Percentiles rank a stretch among this genome's conserved stretches.
Conservation (phyloP, 2,113 vertebrate species). For the Cairina moschata region DNA sequence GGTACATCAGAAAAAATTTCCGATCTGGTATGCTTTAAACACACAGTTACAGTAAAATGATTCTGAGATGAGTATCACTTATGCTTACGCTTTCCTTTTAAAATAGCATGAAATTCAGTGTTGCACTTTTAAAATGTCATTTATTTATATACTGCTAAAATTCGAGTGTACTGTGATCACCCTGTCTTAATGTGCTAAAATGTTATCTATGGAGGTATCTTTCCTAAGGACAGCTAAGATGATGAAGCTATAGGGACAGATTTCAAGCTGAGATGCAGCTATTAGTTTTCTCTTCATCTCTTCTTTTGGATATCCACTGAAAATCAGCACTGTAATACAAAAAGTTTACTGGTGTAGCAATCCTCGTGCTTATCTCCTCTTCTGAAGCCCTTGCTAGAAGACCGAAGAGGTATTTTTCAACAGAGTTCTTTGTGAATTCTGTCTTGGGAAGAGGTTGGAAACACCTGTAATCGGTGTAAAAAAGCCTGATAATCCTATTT, state of each 20-base stretch:
- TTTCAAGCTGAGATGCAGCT: background rate
- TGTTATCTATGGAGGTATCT: background rate
- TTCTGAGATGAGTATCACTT: background rate
- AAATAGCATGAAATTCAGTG: background rate
- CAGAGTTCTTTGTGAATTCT: background rate
- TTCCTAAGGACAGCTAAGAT: background rate
- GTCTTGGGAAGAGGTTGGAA: background rate
- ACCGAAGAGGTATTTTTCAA: background rate
- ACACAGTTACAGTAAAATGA: background rate
- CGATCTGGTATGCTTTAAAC: background rate
- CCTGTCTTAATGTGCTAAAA: too few relatives aligned
- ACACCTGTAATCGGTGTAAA: background rate
- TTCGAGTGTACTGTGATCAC: background rate
- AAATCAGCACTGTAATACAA: background rate
- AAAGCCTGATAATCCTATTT: background rate
- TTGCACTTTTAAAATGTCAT: background rate
- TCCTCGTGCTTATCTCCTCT: background rate
- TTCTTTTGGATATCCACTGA: background rate
- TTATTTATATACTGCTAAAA: background rate
- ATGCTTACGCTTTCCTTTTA: background rate
- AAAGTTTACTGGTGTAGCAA: background rate
- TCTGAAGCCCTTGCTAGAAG: background rate
- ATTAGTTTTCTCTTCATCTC: background rate
- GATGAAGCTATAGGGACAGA: background rate
- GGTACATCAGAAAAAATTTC: background rate